These are phyloP conservation scores for Drosophila gunungcola DNA, from an alignment of 1,140 invertebrate species.

Conservation along the genomic window DNA sequence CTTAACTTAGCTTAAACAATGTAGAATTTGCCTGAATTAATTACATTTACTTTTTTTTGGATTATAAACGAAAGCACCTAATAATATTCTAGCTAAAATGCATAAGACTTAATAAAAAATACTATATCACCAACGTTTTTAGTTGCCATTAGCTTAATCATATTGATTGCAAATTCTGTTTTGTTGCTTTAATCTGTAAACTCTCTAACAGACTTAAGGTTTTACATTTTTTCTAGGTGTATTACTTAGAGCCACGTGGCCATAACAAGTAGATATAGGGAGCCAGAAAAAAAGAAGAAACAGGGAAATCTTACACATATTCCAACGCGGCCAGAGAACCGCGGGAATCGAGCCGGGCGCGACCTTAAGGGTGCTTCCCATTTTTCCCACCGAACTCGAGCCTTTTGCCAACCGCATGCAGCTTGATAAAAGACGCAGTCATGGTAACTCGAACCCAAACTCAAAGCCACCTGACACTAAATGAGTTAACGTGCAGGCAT, in stretches of 20 bases:
- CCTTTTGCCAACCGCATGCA: slow-evolving; percentile 34
- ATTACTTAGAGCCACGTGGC: slow-evolving; percentile 5
- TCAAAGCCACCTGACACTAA: slow-evolving; percentile 45
- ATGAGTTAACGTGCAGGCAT: slow-evolving; percentile 68
- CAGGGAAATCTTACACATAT: slow-evolving; percentile 39
- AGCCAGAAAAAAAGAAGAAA: slow-evolving; percentile 6
- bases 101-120: no score
- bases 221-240: background rate
- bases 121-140: no score
- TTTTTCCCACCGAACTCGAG: slow-evolving; percentile 1
- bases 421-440: slow-evolving; percentile 52
- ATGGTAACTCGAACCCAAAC: slow-evolving; percentile 45
- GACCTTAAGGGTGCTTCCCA: slow-evolving; percentile 33
- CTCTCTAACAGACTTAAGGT: no score
- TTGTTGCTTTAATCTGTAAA: no score
- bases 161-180: no score
- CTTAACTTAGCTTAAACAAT: no score
- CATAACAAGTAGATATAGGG: background rate
- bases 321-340: slow-evolving; percentile 11
- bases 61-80: no score
- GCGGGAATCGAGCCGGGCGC: slow-evolving; percentile 46
- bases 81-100: no score
- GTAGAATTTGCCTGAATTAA: no score
- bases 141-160: no score
- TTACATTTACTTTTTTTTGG: no score